Evolutionary conservation across 1,140 invertebrate genomes (phyloP).

Genomic region (Drosophila orosa): DNA sequence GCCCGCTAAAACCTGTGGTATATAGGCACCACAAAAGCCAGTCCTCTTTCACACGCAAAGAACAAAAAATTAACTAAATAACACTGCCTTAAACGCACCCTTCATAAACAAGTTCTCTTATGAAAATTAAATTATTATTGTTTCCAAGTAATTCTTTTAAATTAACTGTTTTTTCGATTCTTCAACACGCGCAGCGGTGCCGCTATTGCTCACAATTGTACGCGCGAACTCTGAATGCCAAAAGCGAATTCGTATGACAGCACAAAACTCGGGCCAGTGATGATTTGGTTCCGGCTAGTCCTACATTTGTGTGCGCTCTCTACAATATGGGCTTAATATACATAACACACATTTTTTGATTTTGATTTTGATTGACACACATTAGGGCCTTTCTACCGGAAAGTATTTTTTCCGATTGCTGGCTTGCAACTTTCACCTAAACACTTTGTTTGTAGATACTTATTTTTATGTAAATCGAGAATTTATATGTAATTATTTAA

Average conservation of each 20-base stretch:
- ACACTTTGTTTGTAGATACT: neutral
- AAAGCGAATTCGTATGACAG: slow-evolving; percentile 48
- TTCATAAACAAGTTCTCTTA: slow-evolving; percentile 53
- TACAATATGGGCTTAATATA: neutral
- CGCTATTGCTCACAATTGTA: slow-evolving; percentile 58
- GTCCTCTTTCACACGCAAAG: slow-evolving; percentile 5
- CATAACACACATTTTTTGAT: neutral
- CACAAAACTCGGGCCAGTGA: slow-evolving; percentile 41
- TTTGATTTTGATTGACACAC: too few relatives aligned
- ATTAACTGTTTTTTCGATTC: slow-evolving; percentile 61
- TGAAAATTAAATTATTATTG: slow-evolving; percentile 14
- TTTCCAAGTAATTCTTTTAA: slow-evolving; percentile 44
- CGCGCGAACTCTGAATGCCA: slow-evolving; percentile 78
- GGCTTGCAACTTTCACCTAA: neutral
- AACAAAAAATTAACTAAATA: neutral
- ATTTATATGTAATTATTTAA: neutral
- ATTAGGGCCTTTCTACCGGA: too few relatives aligned
- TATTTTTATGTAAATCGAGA: neutral
- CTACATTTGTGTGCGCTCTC: slow-evolving; percentile 24
- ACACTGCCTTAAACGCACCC: slow-evolving; percentile 51
- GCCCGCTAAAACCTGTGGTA: slow-evolving; percentile 32
- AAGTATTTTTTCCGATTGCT: neutral
- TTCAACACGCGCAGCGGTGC: slow-evolving; percentile 48
- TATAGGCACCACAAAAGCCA: neutral
- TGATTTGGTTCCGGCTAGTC: slow-evolving; percentile 22